A percentile compares a stretch with the other conserved stretches of the same genome.
Conservation (phyloP, 2,113 vertebrate genomes). For the Forbesichthys agassizii region DNA sequence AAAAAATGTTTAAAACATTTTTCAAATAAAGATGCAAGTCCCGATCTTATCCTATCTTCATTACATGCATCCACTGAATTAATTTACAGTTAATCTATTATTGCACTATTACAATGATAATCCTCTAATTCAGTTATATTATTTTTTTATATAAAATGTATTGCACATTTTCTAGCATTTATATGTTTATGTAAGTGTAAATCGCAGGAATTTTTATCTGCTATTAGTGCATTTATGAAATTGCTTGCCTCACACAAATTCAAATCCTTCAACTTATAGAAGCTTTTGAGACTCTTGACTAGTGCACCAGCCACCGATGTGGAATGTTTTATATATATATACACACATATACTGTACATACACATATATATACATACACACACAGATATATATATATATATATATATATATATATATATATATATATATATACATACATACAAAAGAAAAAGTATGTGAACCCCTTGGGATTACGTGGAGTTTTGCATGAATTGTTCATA, state of each 20-base stretch:
- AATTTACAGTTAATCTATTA: constrained; percentile 49
- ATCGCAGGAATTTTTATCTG: constrained; percentile 39
- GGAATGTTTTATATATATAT: background rate
- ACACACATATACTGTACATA: background rate
- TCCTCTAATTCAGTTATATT: constrained; percentile 52
- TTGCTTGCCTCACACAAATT: constrained; percentile 57
- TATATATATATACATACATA: too few species aligned
- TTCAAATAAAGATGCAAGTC: constrained; percentile 32
- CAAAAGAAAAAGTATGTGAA: too few species aligned
- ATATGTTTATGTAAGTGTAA: constrained; percentile 50
- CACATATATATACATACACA: background rate
- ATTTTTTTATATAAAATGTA: constrained; percentile 36
- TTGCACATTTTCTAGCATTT: constrained; percentile 30
- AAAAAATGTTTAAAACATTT: background rate
- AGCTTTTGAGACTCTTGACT: constrained; percentile 49
- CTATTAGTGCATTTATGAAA: constrained; percentile 72
- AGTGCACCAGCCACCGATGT: constrained; percentile 13
- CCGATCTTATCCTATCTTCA: constrained; percentile 29
- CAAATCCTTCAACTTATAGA: constrained; percentile 56
- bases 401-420: too few species aligned
- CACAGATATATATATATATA: too few species aligned
- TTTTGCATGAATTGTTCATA: too few species aligned
- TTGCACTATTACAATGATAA: constrained; percentile 49
- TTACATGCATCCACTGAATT: constrained; percentile 57
- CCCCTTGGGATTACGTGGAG: too few species aligned